Conservation (phyloP, 2,797 vertebrate genomes). For the Pelochelys cantorii region DNA sequence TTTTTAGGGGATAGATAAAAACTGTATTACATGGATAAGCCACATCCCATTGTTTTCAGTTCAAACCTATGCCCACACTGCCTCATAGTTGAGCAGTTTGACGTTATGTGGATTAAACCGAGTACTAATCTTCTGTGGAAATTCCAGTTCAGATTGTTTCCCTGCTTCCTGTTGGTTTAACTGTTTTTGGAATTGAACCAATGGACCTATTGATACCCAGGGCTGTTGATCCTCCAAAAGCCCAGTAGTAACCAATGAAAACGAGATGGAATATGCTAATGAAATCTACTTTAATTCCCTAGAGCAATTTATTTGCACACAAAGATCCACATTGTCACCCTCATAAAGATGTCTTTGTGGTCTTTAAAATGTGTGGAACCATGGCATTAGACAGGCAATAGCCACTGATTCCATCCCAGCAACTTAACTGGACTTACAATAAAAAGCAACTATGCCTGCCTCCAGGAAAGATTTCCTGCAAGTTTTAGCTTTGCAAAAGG, state of each 20-base stretch:
- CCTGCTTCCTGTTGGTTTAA: neutral
- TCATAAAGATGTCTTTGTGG: neutral
- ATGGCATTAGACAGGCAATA: slow-evolving; percentile 28
- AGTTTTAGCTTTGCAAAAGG: neutral
- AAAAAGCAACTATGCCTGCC: neutral
- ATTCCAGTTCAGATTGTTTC: neutral
- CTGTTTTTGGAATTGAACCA: neutral
- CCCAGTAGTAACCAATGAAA: neutral
- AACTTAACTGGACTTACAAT: slow-evolving; percentile 13
- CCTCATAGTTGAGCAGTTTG: neutral
- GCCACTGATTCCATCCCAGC: slow-evolving; percentile 27
- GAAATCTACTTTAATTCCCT: neutral
- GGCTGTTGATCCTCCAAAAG: neutral
- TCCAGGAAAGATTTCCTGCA: slow-evolving; percentile 1
- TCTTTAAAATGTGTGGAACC: slow-evolving; percentile 28
- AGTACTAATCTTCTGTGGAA: neutral
- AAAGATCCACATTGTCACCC: slow-evolving; percentile 9
- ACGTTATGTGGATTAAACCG: neutral
- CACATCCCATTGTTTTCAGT: neutral
- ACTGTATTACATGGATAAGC: neutral
- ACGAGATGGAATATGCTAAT: neutral
- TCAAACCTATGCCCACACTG: neutral
- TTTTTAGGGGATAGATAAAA: neutral
- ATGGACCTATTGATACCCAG: neutral
- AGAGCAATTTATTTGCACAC: slow-evolving; percentile 17